Evolutionary conservation across 2,888 invertebrate genomes (phyloP).

Genomic region (Adelphocoris suturalis): DNA sequence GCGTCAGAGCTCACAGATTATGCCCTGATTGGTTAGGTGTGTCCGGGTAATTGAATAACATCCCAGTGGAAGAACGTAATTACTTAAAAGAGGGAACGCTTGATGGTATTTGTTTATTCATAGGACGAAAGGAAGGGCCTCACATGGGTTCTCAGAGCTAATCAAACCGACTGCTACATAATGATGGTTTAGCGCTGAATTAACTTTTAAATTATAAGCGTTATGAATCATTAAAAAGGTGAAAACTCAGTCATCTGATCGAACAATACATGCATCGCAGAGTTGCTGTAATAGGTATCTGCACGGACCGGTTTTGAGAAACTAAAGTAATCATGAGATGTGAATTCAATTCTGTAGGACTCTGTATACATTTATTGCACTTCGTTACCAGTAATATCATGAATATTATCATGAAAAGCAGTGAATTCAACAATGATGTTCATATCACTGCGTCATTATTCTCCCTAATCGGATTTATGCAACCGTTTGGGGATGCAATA

Average conservation of each 20-base stretch:
- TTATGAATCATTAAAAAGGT: background rate
- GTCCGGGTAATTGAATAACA: slow-evolving; percentile 62
- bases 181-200: slow-evolving; percentile 58
- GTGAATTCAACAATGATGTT: too few species aligned
- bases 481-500: too few species aligned
- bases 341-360: background rate
- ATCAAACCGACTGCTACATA: slow-evolving; percentile 57
- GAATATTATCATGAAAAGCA: background rate
- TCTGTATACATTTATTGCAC: background rate
- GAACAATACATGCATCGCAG: background rate
- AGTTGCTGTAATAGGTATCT: background rate
- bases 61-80: slow-evolving; percentile 56
- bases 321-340: background rate
- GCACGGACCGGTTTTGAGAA: background rate
- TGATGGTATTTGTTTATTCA: slow-evolving; percentile 63
- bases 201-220: slow-evolving; percentile 31
- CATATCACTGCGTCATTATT: too few species aligned
- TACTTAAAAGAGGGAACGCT: slow-evolving; percentile 61
- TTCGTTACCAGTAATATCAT: background rate
- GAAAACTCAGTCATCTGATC: background rate
- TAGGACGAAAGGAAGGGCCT: slow-evolving; percentile 43
- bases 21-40: slow-evolving; percentile 46
- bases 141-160: slow-evolving; percentile 62
- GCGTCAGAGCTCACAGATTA: background rate
- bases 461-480: too few species aligned